Base-by-base conservation (phyloP, 2,888 invertebrate species). In the Hanleya hanleyi region DNA sequence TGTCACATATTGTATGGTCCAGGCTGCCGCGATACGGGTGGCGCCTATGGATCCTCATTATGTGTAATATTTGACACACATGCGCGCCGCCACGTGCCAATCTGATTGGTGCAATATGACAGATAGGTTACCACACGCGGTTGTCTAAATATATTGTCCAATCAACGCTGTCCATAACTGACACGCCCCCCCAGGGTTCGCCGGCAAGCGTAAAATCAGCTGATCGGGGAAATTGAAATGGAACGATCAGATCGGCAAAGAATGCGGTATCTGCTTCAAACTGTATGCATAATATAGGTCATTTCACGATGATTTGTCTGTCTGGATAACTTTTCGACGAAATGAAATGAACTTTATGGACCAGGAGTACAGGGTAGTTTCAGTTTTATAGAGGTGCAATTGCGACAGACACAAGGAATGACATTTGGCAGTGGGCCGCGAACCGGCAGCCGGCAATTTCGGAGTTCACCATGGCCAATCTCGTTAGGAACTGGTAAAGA, bases 61-160 rank as follows among this genome's bases (percentile, higher is more conserved):
- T n/a, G n/a, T n/a, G n/a, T n/a, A n/a, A n/a, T n/a, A n/a, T n/a
- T n/a, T n/a, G n/a, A 15, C 2, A 57, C 57, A 57, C 57, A 57
- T 57, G 57, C 57, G 57, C 32, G 22, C 29, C 29, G 57, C 22
- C 57, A 57, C 57, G 57, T 57, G 57, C 57, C 29, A 2, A 15
- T 57, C 57, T 26, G 22, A 57, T 57, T 57, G 57, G 57, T 57
- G 57, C 57, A 57, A 57, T 57, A 57, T 57, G 57, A 57, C 57
- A 26, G 57, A 57, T 57, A 29, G 57, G 57, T 57, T 57, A 57
- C 57, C 57, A 57, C 57, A 57, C 57, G 29, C 26, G 15, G 22
- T 26, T 32, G 15, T 22, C 57, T 57, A 57, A 29, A 57, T 29
- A 57, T 57, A 57, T 18, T 32, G 12, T 29, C 57, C 57, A 57